These are phyloP conservation scores for Helleia helle DNA, from an alignment of 2,888 invertebrate species.

Conservation along the genomic window DNA sequence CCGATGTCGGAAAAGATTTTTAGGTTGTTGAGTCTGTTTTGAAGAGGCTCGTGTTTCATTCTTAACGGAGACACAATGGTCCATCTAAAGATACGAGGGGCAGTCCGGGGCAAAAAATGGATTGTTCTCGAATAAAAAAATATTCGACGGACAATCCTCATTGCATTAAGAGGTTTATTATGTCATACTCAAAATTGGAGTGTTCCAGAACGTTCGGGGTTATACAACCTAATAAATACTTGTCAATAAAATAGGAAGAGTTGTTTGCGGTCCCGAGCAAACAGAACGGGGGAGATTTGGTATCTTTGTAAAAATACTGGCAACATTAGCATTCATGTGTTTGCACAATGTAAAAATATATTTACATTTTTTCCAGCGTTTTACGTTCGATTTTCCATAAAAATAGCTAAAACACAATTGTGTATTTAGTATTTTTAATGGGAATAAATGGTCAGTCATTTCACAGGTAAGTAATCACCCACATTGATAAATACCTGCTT, in stretches of 20 bases:
- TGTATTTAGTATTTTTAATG: too few species aligned
- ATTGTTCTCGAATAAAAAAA: slow-evolving; percentile 33
- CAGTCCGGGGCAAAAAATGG: slow-evolving; percentile 42
- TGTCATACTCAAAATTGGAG: slow-evolving; percentile 13
- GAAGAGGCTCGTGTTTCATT: slow-evolving; percentile 40
- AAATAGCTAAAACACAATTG: too few species aligned
- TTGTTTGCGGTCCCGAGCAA: slow-evolving; percentile 18
- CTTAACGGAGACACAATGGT: slow-evolving; percentile 24
- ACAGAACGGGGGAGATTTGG: slow-evolving; percentile 13
- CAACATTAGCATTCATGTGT: slow-evolving; percentile 6
- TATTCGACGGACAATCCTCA: slow-evolving; percentile 28
- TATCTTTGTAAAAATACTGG: slow-evolving; percentile 11
- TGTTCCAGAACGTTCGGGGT: not conserved
- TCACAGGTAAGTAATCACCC: too few species aligned
- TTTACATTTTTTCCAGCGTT: not conserved
- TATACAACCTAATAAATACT: slow-evolving; percentile 4
- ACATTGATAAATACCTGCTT: too few species aligned
- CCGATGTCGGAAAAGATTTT: slow-evolving; percentile 27
- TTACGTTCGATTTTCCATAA: too few species aligned
- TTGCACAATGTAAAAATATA: not conserved
- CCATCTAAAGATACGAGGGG: slow-evolving; percentile 19
- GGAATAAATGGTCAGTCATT: too few species aligned
- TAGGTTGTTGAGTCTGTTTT: slow-evolving; percentile 49
- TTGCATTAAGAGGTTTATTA: slow-evolving; percentile 29
- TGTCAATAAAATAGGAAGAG: slow-evolving; percentile 14